Conservation (phyloP, 2,113 vertebrate species). For the Saccopteryx leptura region DNA sequence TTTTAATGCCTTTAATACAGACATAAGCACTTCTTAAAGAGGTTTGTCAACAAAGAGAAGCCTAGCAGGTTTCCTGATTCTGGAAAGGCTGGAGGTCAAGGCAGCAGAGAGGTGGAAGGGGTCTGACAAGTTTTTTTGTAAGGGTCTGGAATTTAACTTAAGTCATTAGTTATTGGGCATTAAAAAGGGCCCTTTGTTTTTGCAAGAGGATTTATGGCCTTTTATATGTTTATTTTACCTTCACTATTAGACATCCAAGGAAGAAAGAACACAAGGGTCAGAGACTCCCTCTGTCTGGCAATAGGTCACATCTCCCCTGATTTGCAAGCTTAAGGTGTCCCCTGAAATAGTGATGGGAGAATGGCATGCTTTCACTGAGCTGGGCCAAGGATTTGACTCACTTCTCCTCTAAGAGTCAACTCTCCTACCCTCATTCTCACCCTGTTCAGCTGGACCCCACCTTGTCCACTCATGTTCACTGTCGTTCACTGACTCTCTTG, state of each 20-base stretch:
- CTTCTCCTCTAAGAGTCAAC: neutral
- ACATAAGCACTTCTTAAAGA: neutral
- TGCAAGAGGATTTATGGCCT: conserved; percentile 79
- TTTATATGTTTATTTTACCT: conserved; percentile 81
- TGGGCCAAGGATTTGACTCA: neutral
- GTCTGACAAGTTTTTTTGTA: neutral
- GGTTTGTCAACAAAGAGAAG: neutral
- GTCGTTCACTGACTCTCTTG: neutral
- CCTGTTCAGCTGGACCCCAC: neutral
- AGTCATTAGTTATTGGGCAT: conserved; percentile 68
- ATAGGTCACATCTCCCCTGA: conserved; percentile 5
- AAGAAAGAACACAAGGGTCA: conserved; percentile 73
- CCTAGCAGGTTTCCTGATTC: conserved; percentile 5
- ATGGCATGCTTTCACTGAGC: neutral
- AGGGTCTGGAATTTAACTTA: conserved; percentile 81
- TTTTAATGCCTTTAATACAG: neutral
- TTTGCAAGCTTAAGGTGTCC: conserved; percentile 20
- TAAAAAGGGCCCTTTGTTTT: conserved; percentile 79
- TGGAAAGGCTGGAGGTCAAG: conserved; percentile 33
- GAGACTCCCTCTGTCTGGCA: conserved; percentile 54
- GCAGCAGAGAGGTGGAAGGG: conserved; percentile 13
- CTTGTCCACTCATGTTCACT: neutral
- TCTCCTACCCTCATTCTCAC: neutral
- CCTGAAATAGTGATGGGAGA: neutral
- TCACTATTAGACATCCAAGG: conserved; percentile 71